Evolutionary conservation across 2,888 invertebrate species (phyloP).

Genomic region (Prosopocoilus inquinatus): DNA sequence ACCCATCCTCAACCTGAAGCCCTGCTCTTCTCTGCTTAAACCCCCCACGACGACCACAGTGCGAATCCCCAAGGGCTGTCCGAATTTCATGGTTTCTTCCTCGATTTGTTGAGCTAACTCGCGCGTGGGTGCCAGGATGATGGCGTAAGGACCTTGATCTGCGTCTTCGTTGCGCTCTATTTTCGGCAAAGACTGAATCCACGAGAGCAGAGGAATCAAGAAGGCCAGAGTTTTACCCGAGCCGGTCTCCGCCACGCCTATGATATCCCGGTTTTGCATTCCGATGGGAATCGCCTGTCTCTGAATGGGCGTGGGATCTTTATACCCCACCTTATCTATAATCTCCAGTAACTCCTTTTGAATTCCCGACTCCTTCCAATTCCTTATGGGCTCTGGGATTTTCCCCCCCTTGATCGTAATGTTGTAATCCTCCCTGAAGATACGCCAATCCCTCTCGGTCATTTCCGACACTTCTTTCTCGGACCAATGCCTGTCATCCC

Average conservation of each 20-base stretch:
- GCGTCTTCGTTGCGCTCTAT: slow-evolving; percentile 87
- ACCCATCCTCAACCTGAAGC: slow-evolving; percentile 91
- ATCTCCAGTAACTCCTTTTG: slow-evolving; percentile 90
- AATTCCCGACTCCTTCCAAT: slow-evolving; percentile 92
- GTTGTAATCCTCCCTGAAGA: slow-evolving; percentile 98
- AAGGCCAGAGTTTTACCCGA: slow-evolving; percentile 97
- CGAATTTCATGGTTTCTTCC: slow-evolving; percentile 98
- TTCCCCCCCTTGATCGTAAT: slow-evolving; percentile 95
- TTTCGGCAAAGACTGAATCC: slow-evolving; percentile 98
- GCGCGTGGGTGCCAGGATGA: slow-evolving; percentile 98
- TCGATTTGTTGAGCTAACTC: slow-evolving; percentile 99
- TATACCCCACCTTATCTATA: slow-evolving; percentile 92
- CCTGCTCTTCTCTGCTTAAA: slow-evolving; percentile 97
- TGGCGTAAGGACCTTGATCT: slow-evolving; percentile 97
- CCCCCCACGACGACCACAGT: slow-evolving; percentile 99
- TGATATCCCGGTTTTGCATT: slow-evolving; percentile 90
- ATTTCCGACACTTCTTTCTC: slow-evolving; percentile 93
- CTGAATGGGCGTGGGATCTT: slow-evolving; percentile 98
- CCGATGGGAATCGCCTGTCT: slow-evolving; percentile 99
- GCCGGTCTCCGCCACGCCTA: slow-evolving; percentile 99
- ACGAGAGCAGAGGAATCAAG: slow-evolving; percentile 92
- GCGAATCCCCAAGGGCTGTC: slow-evolving; percentile 85
- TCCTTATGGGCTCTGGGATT: slow-evolving; percentile 93
- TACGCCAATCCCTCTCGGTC: slow-evolving; percentile 99
- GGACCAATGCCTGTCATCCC: slow-evolving; percentile 99